Conservation (phyloP, 1,140 invertebrate species). For the Drosophila burlai region DNA sequence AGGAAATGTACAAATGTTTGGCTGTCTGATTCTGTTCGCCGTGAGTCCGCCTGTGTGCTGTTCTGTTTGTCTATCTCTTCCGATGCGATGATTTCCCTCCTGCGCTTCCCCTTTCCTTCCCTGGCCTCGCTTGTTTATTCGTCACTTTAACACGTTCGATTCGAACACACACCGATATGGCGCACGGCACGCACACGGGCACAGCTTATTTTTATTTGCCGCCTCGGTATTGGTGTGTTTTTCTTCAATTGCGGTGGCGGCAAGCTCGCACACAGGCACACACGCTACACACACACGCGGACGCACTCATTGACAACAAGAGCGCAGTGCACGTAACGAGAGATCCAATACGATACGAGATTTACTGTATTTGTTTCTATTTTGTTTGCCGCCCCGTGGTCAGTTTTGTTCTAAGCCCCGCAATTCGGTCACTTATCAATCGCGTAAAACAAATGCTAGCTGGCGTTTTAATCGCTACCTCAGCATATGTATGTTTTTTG, state of each 20-base stretch:
- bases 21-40: conserved; percentile 47
- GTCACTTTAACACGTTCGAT: conserved; percentile 81
- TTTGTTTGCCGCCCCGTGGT: conserved; percentile 36
- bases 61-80: conserved; percentile 62
- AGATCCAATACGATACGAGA: conserved; percentile 41
- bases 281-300: conserved; percentile 30
- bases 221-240: conserved; percentile 52
- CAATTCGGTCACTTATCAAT: conserved; percentile 27
- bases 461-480: conserved; percentile 41
- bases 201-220: conserved; percentile 77
- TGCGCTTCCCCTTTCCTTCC: conserved; percentile 43
- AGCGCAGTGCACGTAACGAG: conserved; percentile 47
- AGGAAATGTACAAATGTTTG: conserved; percentile 76
- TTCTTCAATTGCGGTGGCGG: conserved; percentile 64
- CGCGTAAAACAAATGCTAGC: conserved; percentile 22
- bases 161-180: conserved; percentile 38
- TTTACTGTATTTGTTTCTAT: conserved; percentile 53
- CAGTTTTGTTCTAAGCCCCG: conserved; percentile 33
- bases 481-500: conserved; percentile 71
- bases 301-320: conserved; percentile 53
- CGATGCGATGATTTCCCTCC: conserved; percentile 39
- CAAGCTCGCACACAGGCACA: conserved; percentile 42
- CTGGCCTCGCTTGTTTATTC: conserved; percentile 65
- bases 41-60: conserved; percentile 13
- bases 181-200: conserved; percentile 39